A percentile compares a stretch with the other conserved stretches of the same genome.
phyloP scores from a whole-genome alignment of 2,113 vertebrate species.

The Amphilophus citrinellus region DNA sequence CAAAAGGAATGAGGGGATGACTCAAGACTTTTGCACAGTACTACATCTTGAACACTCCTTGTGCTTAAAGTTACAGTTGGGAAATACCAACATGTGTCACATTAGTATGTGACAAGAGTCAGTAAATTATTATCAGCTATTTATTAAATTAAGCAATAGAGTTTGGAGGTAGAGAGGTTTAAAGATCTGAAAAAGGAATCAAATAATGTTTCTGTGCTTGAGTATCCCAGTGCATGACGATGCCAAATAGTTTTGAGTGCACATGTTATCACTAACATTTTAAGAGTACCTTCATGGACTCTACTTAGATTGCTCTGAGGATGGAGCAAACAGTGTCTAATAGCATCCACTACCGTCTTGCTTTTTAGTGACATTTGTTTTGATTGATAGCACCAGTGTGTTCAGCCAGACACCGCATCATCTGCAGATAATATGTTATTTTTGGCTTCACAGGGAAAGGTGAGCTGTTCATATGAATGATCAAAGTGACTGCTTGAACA shows the following conservation, averaged over 20 bases:
- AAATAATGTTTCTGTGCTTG: too few relatives aligned
- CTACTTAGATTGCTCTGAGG: neutral
- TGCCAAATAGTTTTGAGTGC: neutral
- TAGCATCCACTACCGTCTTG: neutral
- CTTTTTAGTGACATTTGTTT: conserved; percentile 13
- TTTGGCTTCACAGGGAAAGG: neutral
- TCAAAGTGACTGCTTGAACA: neutral
- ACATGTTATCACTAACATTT: neutral
- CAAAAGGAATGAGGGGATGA: too few relatives aligned
- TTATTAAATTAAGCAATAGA: too few relatives aligned
- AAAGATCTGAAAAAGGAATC: too few relatives aligned
- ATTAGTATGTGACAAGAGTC: too few relatives aligned
- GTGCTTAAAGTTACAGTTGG: too few relatives aligned
- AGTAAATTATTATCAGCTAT: too few relatives aligned
- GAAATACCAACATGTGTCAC: too few relatives aligned
- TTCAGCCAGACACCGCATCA: neutral
- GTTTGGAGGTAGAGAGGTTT: too few relatives aligned
- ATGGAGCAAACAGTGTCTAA: neutral
- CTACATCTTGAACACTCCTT: too few relatives aligned
- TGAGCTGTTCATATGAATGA: neutral
- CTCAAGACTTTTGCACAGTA: too few relatives aligned
- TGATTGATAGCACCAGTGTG: conserved; percentile 1
- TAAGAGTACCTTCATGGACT: neutral
- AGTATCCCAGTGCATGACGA: neutral
- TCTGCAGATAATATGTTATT: neutral